phyloP scores from a whole-genome alignment of 1,140 invertebrate species.

The Lordiphosa stackelbergi region DNA sequence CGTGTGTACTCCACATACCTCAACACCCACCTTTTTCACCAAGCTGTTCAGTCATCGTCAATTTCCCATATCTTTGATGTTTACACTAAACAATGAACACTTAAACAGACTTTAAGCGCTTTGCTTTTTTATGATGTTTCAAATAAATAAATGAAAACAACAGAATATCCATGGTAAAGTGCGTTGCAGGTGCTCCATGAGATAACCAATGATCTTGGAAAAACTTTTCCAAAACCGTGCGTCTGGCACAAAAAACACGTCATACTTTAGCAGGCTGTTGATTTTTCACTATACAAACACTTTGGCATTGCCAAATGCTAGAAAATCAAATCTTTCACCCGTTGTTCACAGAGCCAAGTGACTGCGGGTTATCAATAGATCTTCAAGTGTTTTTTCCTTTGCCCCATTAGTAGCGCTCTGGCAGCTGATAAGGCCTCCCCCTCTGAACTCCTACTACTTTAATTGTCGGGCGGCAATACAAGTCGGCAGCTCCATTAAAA shows the following conservation, averaged over 20 bases:
- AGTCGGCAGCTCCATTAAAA: conserved; percentile 70
- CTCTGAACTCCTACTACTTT: conserved; percentile 23
- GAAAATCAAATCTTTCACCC: conserved; percentile 22
- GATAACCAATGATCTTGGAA: neutral
- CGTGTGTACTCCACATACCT: conserved; percentile 13
- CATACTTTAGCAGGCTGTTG: conserved; percentile 8
- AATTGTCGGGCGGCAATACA: conserved; percentile 64
- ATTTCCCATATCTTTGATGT: conserved; percentile 28
- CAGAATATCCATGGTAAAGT: conserved; percentile 24
- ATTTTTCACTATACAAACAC: conserved; percentile 3
- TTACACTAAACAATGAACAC: conserved; percentile 60
- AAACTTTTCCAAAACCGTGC: conserved; percentile 1
- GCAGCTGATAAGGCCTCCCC: conserved; percentile 53
- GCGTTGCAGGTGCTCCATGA: conserved; percentile 10
- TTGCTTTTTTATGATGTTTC: conserved; percentile 57
- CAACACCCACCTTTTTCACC: conserved; percentile 18
- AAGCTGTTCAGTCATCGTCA: neutral
- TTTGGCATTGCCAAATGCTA: conserved; percentile 4
- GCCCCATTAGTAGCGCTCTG: conserved; percentile 56
- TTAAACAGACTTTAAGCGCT: conserved; percentile 63
- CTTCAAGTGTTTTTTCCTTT: conserved; percentile 51
- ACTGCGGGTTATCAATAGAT: conserved; percentile 15
- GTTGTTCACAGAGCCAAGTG: conserved; percentile 8
- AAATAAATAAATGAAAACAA: conserved; percentile 60
- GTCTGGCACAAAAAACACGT: neutral